Percentiles rank a stretch among this genome's conserved stretches.
phyloP scores from a whole-genome alignment of 2,888 invertebrate genomes.

The Tinea pellionella region DNA sequence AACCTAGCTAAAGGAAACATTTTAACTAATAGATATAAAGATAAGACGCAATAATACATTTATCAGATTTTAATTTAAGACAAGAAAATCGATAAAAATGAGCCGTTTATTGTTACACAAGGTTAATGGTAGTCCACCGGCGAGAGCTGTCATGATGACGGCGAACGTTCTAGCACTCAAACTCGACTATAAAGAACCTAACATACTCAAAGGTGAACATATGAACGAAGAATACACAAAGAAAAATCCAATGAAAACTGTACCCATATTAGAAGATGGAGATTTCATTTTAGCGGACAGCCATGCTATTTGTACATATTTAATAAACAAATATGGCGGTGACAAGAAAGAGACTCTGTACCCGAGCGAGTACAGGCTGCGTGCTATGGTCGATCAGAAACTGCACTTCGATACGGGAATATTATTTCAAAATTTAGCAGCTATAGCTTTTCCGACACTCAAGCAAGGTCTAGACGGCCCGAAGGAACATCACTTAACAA shows the following conservation, averaged over 20 bases:
- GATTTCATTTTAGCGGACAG: conserved; percentile 28
- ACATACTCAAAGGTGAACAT: conserved; percentile 22
- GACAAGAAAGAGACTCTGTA: conserved; percentile 27
- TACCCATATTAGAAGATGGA: conserved; percentile 36
- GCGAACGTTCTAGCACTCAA: conserved; percentile 28
- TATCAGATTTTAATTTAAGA: neutral
- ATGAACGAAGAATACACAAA: conserved; percentile 26
- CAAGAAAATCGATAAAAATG: conserved; percentile 20
- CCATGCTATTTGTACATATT: conserved; percentile 31
- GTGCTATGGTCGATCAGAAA: conserved; percentile 30
- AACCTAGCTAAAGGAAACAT: neutral
- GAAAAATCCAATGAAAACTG: conserved; percentile 31
- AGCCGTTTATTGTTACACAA: conserved; percentile 26
- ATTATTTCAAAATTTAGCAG: conserved; percentile 23
- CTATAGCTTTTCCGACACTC: conserved; percentile 15
- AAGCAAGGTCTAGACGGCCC: conserved; percentile 19
- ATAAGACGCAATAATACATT: neutral
- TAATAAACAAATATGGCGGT: conserved; percentile 34
- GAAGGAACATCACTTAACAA: conserved; percentile 20
- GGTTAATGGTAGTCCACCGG: conserved; percentile 27
- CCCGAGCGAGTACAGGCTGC: conserved; percentile 26
- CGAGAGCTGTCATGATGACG: conserved; percentile 28
- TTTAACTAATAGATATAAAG: neutral
- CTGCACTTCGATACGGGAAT: conserved; percentile 28
- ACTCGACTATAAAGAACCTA: conserved; percentile 23